Base-by-base conservation (phyloP, 1,140 invertebrate species). In the Drosophila bifasciata region DNA sequence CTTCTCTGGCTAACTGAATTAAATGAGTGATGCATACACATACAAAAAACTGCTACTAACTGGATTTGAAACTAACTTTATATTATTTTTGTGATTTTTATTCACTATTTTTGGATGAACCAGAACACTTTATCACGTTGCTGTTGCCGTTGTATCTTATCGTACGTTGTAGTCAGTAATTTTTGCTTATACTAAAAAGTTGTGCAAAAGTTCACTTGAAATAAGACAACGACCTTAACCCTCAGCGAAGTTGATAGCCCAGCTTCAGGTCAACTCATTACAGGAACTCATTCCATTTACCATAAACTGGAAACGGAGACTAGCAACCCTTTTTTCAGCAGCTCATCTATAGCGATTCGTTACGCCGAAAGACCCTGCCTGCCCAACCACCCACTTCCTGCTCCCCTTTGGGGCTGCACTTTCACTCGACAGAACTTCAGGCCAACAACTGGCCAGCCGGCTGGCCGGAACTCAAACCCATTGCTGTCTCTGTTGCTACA, bases 381-480 rank as follows among this genome's bases (percentile, higher is more conserved):
- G 19, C 1, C 23, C 25, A 16, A 9, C 28, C 51, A 23, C 32
- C 51, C 39, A 50, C 40, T 15, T 28, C 19, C 58, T 32, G n/a
- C 48, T 11, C 32, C 49, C 39, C 21, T 17, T 41, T 46, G 44
- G 7, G 43, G 23, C 69, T 74, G 81, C 73, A 85, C 81, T 85
- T 85, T 85, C 81, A 85, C 81, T 85, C 81, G 76, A 62, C 60
- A 55, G 63, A 64, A 67, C 53, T 55, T 64, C 39, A 39, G 78
- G 39, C 52, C 60, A 61, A 43, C 70, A 58, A 77, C 74, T 77
- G 28, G 40, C 55, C 17, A 71, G 71, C 72, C 66, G 28, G 40
- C 55, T 16, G 76, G 71, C 72, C 66, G 32, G 32, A 63, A 50
- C 70, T 49, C 48, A 43, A 56, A 61, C 79, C 76, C 45, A 21